These are phyloP conservation scores for Rhaphigaster nebulosa DNA, from an alignment of 2,888 invertebrate genomes.

Conservation along the genomic window DNA sequence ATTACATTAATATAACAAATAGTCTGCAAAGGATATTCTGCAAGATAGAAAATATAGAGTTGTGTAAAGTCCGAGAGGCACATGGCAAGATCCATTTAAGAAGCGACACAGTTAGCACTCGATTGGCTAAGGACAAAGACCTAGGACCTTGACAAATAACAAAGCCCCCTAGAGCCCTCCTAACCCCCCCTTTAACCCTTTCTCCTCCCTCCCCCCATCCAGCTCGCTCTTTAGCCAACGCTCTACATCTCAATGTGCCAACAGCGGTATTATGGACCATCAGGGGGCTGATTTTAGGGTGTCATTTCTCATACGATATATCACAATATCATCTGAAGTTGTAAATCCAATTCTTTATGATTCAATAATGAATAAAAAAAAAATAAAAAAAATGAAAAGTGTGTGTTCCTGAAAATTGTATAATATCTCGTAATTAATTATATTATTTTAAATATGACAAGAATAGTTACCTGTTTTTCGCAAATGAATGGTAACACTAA, in stretches of 20 bases:
- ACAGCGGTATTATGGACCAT: not conserved
- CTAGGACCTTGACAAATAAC: not conserved
- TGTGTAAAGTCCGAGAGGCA: not conserved
- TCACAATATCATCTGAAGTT: not conserved
- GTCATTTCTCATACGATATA: not conserved
- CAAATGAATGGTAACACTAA: no score
- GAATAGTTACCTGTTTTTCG: no score
- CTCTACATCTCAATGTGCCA: not conserved
- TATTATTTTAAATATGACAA: no score
- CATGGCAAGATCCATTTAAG: not conserved
- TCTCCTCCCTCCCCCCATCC: not conserved
- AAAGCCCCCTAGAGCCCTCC: not conserved
- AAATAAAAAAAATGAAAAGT: no score
- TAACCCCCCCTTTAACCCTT: not conserved
- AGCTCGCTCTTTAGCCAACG: not conserved
- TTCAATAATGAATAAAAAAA: no score
- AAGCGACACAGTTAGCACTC: not conserved
- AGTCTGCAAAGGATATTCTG: no score
- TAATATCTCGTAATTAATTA: no score
- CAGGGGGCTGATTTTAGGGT: not conserved
- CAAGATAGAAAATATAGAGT: not conserved
- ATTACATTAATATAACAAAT: no score
- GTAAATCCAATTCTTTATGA: no score
- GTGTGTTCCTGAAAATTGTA: no score
- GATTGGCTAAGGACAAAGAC: not conserved